Base-by-base conservation (phyloP, 2,797 vertebrate species). In the Enteromius mattozi region DNA sequence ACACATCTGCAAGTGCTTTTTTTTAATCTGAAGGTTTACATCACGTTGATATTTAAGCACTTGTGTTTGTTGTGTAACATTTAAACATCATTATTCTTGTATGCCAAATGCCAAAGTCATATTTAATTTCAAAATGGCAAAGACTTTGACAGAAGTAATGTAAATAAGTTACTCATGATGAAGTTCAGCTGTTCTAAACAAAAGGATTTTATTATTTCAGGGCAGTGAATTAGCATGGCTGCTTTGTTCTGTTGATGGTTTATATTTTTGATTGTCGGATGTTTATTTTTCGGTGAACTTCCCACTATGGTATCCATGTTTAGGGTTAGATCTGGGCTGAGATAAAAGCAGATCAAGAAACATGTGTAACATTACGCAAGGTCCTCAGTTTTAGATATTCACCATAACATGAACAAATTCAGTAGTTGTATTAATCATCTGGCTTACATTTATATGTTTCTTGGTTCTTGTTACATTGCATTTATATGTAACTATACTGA, bases 201-300 rank as follows among this genome's bases (percentile, higher is more conserved):
- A 76, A 76, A 37, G 12, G 19, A 56, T 76, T 56, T n/a, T 37
- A 54, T 76, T 76, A 37, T 56, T 76, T 56, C 72, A 76, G 33
- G 8, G 19, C 30, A 76, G 33, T 54, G 30, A 30, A 56, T 76
- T 76, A 54, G 30, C 72, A 35, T 37, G 49, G 19, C 33, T 56
- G 12, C 72, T 56, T 76, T 76, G 30, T 56, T 56, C 49, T 37
- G 13, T 56, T 13, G 30, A 76, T n/a, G 0, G 12, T 56, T 75
- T 54, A 75, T 54, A 56, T n/a, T 54, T 75, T 7, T 75, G 70
- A 72, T 49, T 49, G 16, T 49, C 24, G 5, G 45, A 72, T 72
- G n/a, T 72, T 72, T 72, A 17, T 45, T 24, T 72, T 72, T 72
- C 8, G 19, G 8, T 49, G 24, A 72, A 49, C 24, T 30, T 72